A percentile compares a stretch with the other conserved stretches of the same genome.
These are phyloP conservation scores for Nilaparvata lugens DNA, from an alignment of 1,140 invertebrate genomes.

Conservation along the genomic window DNA sequence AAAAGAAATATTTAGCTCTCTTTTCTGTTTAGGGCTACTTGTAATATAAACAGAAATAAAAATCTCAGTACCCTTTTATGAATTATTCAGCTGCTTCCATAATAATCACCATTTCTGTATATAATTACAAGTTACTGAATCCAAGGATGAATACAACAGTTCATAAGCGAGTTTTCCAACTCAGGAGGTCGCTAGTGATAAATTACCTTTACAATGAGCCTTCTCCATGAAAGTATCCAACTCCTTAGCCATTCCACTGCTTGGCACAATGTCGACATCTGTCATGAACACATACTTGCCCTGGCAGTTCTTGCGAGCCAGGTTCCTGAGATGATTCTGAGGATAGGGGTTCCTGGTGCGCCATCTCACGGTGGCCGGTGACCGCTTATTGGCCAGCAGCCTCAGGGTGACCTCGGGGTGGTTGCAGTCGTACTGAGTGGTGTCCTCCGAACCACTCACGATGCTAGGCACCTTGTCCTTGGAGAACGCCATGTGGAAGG, in stretches of 20 bases:
- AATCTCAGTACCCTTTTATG: too few species aligned
- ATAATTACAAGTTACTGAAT: too few species aligned
- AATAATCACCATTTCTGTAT: too few species aligned
- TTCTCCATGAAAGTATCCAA: slow-evolving; percentile 58
- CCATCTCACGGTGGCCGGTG: slow-evolving; percentile 50
- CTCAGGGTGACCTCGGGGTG: slow-evolving; percentile 51
- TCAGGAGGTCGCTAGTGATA: too few species aligned
- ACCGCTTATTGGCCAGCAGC: slow-evolving; percentile 40
- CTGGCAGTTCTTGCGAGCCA: slow-evolving; percentile 75
- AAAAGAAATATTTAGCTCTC: too few species aligned
- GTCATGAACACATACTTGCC: slow-evolving; percentile 69
- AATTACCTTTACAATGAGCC: slow-evolving; percentile 31
- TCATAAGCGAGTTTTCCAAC: too few species aligned
- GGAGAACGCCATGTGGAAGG: slow-evolving; percentile 62
- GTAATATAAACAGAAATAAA: too few species aligned
- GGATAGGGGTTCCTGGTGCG: slow-evolving; percentile 64
- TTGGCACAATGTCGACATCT: slow-evolving; percentile 78
- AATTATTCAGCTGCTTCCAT: too few species aligned
- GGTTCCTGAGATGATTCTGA: slow-evolving; percentile 76
- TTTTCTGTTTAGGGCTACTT: too few species aligned
- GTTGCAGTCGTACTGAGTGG: slow-evolving; percentile 46
- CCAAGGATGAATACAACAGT: too few species aligned
- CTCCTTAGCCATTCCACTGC: slow-evolving; percentile 49
- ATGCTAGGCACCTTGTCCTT: slow-evolving; percentile 37
- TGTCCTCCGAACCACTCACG: slow-evolving; percentile 33